Percentiles rank a stretch among this genome's conserved stretches.
Conservation (phyloP, 2,888 invertebrate species). For the Leucoptera coffeella region DNA sequence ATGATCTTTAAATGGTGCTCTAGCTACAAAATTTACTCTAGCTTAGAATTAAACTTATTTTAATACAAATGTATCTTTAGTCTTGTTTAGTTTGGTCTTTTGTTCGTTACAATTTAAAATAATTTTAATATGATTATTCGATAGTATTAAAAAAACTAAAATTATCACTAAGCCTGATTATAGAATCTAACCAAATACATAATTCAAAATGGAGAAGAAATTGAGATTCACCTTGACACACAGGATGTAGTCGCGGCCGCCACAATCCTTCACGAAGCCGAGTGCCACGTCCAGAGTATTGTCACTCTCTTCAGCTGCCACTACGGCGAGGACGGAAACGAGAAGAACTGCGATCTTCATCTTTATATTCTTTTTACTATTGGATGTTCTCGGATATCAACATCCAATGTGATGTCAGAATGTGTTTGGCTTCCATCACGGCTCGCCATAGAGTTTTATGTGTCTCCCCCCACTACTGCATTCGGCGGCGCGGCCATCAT, state of each 20-base stretch:
- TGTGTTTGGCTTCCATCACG: slow-evolving; percentile 29
- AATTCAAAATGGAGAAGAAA: no score
- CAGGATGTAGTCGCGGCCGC: slow-evolving; percentile 58
- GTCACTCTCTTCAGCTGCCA: slow-evolving; percentile 36
- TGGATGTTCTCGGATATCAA: slow-evolving; percentile 25
- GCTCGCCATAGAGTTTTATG: slow-evolving; percentile 40
- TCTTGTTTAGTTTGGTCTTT: no score
- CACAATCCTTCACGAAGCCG: slow-evolving; percentile 65
- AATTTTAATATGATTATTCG: no score
- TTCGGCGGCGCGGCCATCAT: slow-evolving; percentile 24
- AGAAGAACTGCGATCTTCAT: slow-evolving; percentile 31
- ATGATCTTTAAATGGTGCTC: no score
- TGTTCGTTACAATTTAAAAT: no score
- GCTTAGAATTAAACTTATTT: no score
- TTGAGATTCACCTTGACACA: slow-evolving; percentile 63
- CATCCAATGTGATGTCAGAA: slow-evolving; percentile 37
- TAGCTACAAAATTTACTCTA: no score
- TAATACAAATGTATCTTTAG: no score
- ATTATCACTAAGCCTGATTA: no score
- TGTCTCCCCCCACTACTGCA: slow-evolving; percentile 25
- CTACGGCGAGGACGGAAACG: slow-evolving; percentile 29
- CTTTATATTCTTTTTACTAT: slow-evolving; percentile 13
- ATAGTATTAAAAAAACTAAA: no score
- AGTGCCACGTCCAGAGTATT: slow-evolving; percentile 58
- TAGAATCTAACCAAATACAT: no score